Evolutionary conservation across 2,113 vertebrate genomes (phyloP), one percentile per base, ranked within the genome.

Genomic region (Benitochromis conjunctus): DNA sequence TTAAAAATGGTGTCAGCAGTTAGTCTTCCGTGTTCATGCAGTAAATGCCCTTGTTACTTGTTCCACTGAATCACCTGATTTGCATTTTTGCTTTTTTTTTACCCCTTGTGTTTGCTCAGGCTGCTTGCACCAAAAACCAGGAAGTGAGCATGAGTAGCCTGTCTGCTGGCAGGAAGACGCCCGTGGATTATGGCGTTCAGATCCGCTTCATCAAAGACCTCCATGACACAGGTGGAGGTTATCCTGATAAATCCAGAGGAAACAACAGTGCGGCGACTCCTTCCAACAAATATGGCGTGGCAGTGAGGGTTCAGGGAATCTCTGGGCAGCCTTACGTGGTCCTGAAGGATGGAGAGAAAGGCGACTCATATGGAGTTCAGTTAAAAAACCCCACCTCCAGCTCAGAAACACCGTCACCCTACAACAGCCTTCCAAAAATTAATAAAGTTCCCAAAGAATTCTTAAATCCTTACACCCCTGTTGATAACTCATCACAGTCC

Each of bases 191-290:
- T 2, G 98, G 98, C 1, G 98, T 99, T 66, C 98, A 99, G 94
- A 99, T 99, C 89, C 97, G 98, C 86, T 99, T 99, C 95, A 99
- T 99, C 90, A 97, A 97, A 19, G 97, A 99, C 92, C 93, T 98
- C 69, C 94, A 95, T 8, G 97, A 97, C 38, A 95, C 96, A 0
- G 89, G 92, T 43, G 24, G 96, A 21, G 91, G 90, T 9, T 93
- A 93, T 16, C 53, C 87, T 1, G 95, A 96, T 18, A 95, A 92
- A 79, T 83, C 87, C 88, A 94, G 46, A 60, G 90, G 56, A 10
- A 81, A 19, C 54, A 95, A 87, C 11, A 62, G 87, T 2, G 89
- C 94, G 6, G 86, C 91, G 1, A 81, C 96, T 11, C 94, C 97
- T 36, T 92, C 97, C 0, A 97, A 87, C 54, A 97, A 97, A 71